Evolutionary conservation across 2,888 invertebrate species (phyloP), one percentile per base, ranked within the genome.

Genomic region (Eupelmus urozonus): DNA sequence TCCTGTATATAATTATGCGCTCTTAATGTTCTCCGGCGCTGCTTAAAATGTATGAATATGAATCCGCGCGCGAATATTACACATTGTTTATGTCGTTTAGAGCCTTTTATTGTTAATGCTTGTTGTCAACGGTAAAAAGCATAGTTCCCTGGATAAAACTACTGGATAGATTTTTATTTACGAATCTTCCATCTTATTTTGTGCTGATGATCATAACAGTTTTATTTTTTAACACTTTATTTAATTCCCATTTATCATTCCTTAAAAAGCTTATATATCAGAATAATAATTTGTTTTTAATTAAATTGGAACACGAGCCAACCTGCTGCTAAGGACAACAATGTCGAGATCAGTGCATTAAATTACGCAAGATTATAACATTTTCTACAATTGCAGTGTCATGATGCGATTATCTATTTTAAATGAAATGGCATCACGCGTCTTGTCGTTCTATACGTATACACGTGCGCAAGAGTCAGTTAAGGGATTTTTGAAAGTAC

Each of bases 271-370:
- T 78, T 79, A 75, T n/a, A n/a, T 69, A 73, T 73, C 65, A 80
- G 80, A 82, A 78, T 78, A 79, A 80, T 79, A 77, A 59, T 49
- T 49, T 49, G 34, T 63, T 63, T 81, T 79, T 80, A 77, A 80
- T 70, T 70, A 77, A 80, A 80, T 80, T 80, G 77, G 77, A 80
- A 80, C 77, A 80, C 77, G 77, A 80, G 74, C 74, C 77, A 77
- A 80, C 80, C 80, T 80, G 80, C 80, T 80, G 77, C 74, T 73
- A 70, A 80, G 74, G 71, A 80, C 62, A 77, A 80, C 77, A 80
- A 45, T 66, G 66, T 75, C 77, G 76, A 74, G 80, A 80, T 80
- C 80, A 66, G 79, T 79, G 74, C 60, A 62, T 34, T 49, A 62
- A 72, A 77, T 67, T 77, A 72, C 62, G 62, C 69, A 55, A 70